A percentile compares a stretch with the other conserved stretches of the same genome.
Conservation (phyloP, 2,888 invertebrate species). For the Colletes collaris region DNA sequence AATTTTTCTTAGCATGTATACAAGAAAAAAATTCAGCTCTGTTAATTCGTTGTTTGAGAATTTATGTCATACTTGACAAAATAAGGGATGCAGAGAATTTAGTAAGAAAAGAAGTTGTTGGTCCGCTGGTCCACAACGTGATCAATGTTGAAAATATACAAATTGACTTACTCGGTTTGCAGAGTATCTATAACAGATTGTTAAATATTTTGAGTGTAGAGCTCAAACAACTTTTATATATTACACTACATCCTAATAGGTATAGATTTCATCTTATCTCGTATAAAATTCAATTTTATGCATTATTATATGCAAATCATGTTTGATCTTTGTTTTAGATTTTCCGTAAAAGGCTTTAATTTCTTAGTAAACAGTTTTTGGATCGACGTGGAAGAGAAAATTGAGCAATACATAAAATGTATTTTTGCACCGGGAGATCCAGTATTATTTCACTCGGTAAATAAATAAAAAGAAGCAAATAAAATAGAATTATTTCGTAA, state of each 20-base stretch:
- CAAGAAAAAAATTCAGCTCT: slow-evolving; percentile 84
- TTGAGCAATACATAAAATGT: slow-evolving; percentile 91
- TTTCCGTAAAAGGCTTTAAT: slow-evolving; percentile 87
- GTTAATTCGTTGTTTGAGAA: slow-evolving; percentile 84
- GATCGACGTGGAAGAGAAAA: slow-evolving; percentile 92
- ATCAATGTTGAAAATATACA: slow-evolving; percentile 88
- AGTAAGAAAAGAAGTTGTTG: slow-evolving; percentile 88
- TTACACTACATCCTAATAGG: slow-evolving; percentile 79
- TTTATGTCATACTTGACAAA: slow-evolving; percentile 88
- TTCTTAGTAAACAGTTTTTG: slow-evolving; percentile 94
- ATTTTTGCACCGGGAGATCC: slow-evolving; percentile 97
- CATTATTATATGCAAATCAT: slow-evolving; percentile 48
- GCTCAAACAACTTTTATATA: slow-evolving; percentile 84
- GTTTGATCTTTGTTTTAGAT: slow-evolving; percentile 63
- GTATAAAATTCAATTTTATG: slow-evolving; percentile 35
- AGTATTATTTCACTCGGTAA: slow-evolving; percentile 90
- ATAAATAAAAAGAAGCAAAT: slow-evolving; percentile 15
- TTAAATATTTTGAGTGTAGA: slow-evolving; percentile 89
- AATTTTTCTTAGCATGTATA: slow-evolving; percentile 79
- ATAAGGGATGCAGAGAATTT: slow-evolving; percentile 89
- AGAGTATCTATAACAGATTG: slow-evolving; percentile 89
- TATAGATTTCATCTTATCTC: slow-evolving; percentile 82
- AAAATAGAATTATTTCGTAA: slow-evolving; percentile 10
- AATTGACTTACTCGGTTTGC: slow-evolving; percentile 86
- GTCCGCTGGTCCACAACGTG: slow-evolving; percentile 88